Evolutionary conservation across 2,113 vertebrate species (phyloP), one percentile per base, ranked within the genome.

Genomic region (Platysteira castanea): DNA sequence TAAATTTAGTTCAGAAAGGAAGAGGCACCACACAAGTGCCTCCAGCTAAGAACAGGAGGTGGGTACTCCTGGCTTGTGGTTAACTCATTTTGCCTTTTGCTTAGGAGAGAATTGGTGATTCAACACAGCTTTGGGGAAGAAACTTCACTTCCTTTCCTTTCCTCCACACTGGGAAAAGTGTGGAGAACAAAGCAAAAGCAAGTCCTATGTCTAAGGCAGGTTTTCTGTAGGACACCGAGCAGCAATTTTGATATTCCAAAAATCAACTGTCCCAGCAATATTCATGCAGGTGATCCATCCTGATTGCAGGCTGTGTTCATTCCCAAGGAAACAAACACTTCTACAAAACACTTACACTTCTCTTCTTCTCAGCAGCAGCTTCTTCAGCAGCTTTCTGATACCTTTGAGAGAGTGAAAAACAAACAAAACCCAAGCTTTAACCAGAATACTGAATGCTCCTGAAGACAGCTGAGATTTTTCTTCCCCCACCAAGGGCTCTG

Each of bases 351-450:
- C 98, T 98, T 96, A 98, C 98, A 75, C 28, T 97, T 94, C 84
- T 98, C 90, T 86, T 98, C 64, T 98, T 98, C 49, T 98, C 98
- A 64, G 93, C 89, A 57, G 95, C 95, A 35, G 98, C 96, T 96
- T 98, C 98, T 87, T 98, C 98, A 65, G 98, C 98, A 30, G 98
- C 98, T 84, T 98, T 98, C 96, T 98, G 98, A 89, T 98, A 98
- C 96, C 98, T 98, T 96, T 52, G 71, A 65, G 90, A 92, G 77
- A 80, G 30, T 22, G n/a, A 6, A 54, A 73, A 74, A 71, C 17
- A 50, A 78, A 27, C 19, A 91, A 49, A 70, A 41, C 10, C 23
- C 22, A 23, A 18, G 50, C 79, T 95, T 93, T 61, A 95, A 84
- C 14, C 35, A 64, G 47, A 90, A 83, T 15, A 52, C 7, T 49